Percentiles rank a stretch among this genome's conserved stretches.
These are phyloP conservation scores for Parapristionchus giblindavisi DNA, from an alignment of 2,888 invertebrate genomes.

Conservation along the genomic window DNA sequence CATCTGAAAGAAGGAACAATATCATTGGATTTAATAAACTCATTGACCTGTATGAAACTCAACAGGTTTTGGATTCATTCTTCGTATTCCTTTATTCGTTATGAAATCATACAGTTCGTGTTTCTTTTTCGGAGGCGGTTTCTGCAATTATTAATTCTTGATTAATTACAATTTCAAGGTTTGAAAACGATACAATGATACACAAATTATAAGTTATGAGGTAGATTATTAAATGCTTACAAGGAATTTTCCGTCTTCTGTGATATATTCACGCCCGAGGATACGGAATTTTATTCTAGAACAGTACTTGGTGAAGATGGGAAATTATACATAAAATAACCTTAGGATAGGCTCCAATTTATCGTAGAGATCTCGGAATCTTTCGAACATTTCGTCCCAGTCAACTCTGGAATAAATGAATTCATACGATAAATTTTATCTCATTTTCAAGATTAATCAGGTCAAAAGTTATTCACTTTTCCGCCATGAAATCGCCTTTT, in stretches of 20 bases:
- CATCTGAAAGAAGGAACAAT: not conserved
- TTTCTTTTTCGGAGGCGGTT: not conserved
- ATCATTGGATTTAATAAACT: not conserved
- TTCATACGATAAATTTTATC: no score
- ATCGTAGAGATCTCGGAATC: not conserved
- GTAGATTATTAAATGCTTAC: not conserved
- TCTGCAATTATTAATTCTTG: not conserved
- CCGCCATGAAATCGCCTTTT: not conserved
- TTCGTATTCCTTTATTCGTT: no score
- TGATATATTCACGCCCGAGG: constrained; percentile 4
- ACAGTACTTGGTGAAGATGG: not conserved
- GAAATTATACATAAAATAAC: not conserved
- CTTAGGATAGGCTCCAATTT: constrained; percentile 7
- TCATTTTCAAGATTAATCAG: not conserved
- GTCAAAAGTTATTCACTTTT: not conserved
- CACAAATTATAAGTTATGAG: no score
- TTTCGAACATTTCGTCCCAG: constrained; percentile 18
- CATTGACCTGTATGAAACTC: not conserved
- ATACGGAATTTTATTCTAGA: constrained; percentile 9
- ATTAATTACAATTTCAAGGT: no score
- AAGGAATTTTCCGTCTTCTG: not conserved
- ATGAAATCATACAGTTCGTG: no score
- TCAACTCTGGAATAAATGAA: not conserved
- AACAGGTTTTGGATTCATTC: not conserved
- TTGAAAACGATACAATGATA: no score